These are phyloP conservation scores for Melanotaenia maccullochi DNA, from an alignment of 2,797 vertebrate species.

Conservation along the genomic window DNA sequence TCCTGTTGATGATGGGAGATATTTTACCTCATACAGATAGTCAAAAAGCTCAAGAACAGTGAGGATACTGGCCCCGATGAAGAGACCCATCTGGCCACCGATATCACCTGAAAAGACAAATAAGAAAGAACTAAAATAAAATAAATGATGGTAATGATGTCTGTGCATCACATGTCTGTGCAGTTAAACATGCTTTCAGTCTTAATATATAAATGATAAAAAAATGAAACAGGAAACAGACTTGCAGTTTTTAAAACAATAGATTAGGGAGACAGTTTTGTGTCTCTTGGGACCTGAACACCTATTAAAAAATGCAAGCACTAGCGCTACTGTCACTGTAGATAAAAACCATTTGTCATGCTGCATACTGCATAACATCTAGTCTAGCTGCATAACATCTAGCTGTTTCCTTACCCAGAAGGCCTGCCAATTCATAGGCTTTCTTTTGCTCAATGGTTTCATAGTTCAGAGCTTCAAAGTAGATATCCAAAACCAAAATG, in stretches of 20 bases:
- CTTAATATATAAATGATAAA: constrained; percentile 16
- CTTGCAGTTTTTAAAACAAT: constrained; percentile 10
- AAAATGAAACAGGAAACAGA: constrained; percentile 36
- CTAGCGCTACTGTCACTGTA: constrained; percentile 49
- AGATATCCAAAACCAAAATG: constrained; percentile 98
- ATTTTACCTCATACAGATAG: constrained; percentile 95
- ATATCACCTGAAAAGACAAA: constrained; percentile 89
- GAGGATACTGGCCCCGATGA: constrained; percentile 98
- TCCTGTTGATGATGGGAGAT: background rate
- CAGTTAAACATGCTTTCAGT: background rate
- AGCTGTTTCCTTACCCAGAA: constrained; percentile 89
- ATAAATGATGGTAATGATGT: background rate
- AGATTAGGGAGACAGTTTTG: constrained; percentile 47
- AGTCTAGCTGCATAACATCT: constrained; percentile 28
- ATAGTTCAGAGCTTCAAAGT: constrained; percentile 98
- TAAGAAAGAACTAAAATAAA: background rate
- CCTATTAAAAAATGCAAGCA: constrained; percentile 45
- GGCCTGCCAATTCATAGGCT: constrained; percentile 95
- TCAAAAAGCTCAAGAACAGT: constrained; percentile 97
- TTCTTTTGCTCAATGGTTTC: constrained; percentile 99
- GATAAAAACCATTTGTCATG: constrained; percentile 52
- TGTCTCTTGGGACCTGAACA: constrained; percentile 45
- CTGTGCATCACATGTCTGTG: background rate
- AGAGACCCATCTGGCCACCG: constrained; percentile 98
- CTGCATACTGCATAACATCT: constrained; percentile 38